These are phyloP conservation scores for Protula sp. DNA, from an alignment of 2,888 invertebrate species.

Conservation along the genomic window DNA sequence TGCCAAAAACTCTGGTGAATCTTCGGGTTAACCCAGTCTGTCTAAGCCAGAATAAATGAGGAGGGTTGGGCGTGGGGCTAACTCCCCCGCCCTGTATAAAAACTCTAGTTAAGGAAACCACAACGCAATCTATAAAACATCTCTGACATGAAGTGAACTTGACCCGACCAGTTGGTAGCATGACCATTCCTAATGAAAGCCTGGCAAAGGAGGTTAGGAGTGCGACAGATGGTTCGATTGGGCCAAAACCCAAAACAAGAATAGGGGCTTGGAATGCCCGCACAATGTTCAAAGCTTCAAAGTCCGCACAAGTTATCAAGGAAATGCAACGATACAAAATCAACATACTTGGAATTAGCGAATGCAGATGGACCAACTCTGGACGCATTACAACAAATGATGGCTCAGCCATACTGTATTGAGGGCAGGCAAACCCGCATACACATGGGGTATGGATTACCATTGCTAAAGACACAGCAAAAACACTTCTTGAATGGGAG, in stretches of 20 bases:
- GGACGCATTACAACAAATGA: too few species aligned
- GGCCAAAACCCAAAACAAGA: neutral
- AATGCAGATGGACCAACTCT: conserved; percentile 6
- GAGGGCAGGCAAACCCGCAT: too few species aligned
- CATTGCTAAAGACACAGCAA: too few species aligned
- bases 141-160: neutral
- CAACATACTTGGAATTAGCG: conserved; percentile 7
- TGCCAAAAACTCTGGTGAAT: too few species aligned
- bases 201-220: neutral
- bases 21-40: too few species aligned
- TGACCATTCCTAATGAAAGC: neutral
- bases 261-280: conserved; percentile 10
- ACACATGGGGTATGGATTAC: too few species aligned
- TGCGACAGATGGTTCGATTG: neutral
- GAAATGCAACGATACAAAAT: conserved; percentile 5
- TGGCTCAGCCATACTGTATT: too few species aligned
- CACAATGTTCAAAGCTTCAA: conserved; percentile 7
- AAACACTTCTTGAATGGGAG: too few species aligned
- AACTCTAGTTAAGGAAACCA: neutral
- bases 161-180: neutral
- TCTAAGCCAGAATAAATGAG: too few species aligned
- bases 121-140: neutral
- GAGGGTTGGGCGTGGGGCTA: neutral
- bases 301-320: conserved; percentile 8
- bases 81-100: neutral